These are phyloP conservation scores for Hipposideros armiger DNA, from an alignment of 2,113 vertebrate genomes.

Conservation along the genomic window DNA sequence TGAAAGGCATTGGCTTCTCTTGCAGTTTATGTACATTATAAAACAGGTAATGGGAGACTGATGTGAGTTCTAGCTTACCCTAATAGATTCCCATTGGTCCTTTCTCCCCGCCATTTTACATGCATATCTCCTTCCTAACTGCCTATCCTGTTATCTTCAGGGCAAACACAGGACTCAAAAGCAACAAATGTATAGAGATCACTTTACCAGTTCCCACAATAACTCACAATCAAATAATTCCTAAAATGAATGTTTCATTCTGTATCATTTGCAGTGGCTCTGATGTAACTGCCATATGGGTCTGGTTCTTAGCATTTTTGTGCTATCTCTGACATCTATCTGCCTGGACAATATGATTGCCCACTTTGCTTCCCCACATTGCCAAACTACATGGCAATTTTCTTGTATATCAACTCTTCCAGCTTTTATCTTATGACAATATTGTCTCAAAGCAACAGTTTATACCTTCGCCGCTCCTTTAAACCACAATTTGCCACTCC, in stretches of 20 bases:
- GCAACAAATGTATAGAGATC: neutral
- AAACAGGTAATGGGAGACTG: neutral
- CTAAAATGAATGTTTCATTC: neutral
- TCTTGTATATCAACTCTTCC: neutral
- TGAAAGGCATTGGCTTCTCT: neutral
- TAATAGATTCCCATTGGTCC: neutral
- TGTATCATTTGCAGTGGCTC: neutral
- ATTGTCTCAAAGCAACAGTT: constrained; percentile 26
- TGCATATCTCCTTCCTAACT: neutral
- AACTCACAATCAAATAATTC: neutral
- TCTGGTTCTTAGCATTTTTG: neutral
- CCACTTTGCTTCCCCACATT: neutral
- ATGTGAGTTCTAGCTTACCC: neutral
- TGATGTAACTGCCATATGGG: neutral
- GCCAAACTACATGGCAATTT: neutral
- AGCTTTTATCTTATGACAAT: neutral
- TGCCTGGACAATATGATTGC: neutral
- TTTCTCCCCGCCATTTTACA: neutral
- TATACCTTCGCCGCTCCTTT: neutral
- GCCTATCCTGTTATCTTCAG: neutral
- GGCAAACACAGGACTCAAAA: neutral
- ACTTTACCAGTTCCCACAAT: neutral
- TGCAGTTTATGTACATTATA: neutral
- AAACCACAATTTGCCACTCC: neutral
- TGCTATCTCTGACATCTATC: neutral